Evolutionary conservation across 2,797 vertebrate species (phyloP).

Genomic region (Gallinago nigripennis): DNA sequence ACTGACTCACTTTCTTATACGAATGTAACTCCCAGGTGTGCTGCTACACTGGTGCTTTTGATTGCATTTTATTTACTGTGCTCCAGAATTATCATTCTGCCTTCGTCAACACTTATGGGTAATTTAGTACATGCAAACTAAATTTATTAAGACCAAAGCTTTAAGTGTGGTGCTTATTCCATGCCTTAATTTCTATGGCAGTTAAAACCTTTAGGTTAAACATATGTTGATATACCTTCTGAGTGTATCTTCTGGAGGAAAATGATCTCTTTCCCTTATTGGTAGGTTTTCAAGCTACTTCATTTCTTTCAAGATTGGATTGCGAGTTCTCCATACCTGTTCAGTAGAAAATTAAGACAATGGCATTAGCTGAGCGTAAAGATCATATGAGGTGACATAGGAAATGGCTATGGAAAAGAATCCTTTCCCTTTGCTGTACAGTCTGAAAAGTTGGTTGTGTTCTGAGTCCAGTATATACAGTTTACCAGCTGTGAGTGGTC

Average conservation of each 20-base stretch:
- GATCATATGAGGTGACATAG: neutral
- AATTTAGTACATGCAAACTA: constrained; percentile 27
- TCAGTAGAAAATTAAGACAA: neutral
- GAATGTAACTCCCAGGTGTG: constrained; percentile 25
- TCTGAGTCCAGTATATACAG: fast-evolving
- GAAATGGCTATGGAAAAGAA: neutral
- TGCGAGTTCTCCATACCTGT: fast-evolving
- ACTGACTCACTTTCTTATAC: constrained; percentile 31
- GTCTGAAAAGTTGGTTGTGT: neutral
- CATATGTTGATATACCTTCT: neutral
- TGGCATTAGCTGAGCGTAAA: neutral
- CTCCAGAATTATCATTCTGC: constrained; percentile 33
- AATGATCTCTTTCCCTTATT: neutral
- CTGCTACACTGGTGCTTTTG: neutral
- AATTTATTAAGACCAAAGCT: constrained; percentile 7
- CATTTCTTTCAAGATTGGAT: neutral
- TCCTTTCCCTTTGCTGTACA: neutral
- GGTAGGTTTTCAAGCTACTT: neutral
- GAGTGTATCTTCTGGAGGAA: neutral
- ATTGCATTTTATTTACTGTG: constrained; percentile 61
- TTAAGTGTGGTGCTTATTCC: neutral
- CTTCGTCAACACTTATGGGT: constrained; percentile 51
- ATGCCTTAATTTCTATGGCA: neutral
- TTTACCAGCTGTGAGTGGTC: neutral
- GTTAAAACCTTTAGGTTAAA: neutral